Evolutionary conservation across 2,113 vertebrate species (phyloP).

Genomic region (Paratilapia polleni): DNA sequence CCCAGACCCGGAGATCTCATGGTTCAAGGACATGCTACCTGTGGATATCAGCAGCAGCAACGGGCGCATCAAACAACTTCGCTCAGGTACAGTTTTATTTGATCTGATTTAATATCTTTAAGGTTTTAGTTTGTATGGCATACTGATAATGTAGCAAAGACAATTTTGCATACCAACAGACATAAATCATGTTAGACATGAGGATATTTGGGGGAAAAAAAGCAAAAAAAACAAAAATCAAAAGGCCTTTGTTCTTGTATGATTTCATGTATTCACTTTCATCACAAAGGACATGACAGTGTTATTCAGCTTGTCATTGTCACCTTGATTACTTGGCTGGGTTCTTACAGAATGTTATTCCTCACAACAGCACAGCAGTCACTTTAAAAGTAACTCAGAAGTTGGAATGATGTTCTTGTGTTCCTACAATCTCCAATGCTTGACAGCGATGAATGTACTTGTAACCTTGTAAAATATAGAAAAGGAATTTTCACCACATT

Average conservation of each 20-base stretch:
- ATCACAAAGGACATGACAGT: constrained; percentile 44
- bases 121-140: background rate
- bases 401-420: constrained; percentile 2
- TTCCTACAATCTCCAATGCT: constrained; percentile 1
- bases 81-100: constrained; percentile 87
- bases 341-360: constrained; percentile 21
- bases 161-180: constrained; percentile 10
- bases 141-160: background rate
- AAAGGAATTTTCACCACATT: constrained; percentile 24
- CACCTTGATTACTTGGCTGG: constrained; percentile 35
- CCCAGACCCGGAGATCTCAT: constrained; percentile 96
- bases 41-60: constrained; percentile 94
- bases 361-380: constrained; percentile 10
- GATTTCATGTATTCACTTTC: constrained; percentile 47
- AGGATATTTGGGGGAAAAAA: constrained; percentile 3
- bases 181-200: constrained; percentile 13
- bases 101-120: background rate
- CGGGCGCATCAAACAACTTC: constrained; percentile 95
- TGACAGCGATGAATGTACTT: constrained; percentile 45
- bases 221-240: background rate
- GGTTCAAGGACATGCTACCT: constrained; percentile 98
- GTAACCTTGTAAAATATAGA: constrained; percentile 38
- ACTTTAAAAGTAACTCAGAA: constrained; percentile 27
- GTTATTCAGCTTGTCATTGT: constrained; percentile 28
- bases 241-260: constrained; percentile 46